Evolutionary conservation across 30 jellyfish, hydroid and myxozoan genomes (phyloP).

Genomic region (Aurelia sp.): DNA sequence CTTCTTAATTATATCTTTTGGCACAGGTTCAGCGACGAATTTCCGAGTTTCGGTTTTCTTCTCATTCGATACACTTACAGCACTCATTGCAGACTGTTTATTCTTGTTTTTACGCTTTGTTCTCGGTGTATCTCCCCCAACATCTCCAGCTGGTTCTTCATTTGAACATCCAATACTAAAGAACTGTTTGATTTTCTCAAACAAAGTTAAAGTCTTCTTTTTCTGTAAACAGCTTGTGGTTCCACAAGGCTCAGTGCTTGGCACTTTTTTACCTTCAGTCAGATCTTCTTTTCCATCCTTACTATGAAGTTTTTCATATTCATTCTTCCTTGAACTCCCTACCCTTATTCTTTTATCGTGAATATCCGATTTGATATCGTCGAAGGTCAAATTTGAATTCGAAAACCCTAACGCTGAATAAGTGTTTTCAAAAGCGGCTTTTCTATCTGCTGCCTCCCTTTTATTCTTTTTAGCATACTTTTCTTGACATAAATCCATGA

Average conservation of each 20-base stretch:
- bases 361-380: constrained; percentile 20
- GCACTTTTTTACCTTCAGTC: background rate
- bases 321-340: background rate
- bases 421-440: constrained; percentile 14
- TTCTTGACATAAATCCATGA: constrained; percentile 38
- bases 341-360: constrained; percentile 25
- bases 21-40: background rate
- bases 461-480: background rate
- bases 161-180: background rate
- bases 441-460: background rate
- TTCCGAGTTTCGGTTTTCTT: background rate
- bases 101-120: background rate
- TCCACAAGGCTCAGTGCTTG: background rate
- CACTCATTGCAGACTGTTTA: background rate
- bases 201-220: background rate
- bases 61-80: background rate
- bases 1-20: background rate
- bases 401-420: constrained; percentile 53
- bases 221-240: background rate
- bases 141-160: background rate
- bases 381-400: background rate
- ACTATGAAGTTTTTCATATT: background rate
- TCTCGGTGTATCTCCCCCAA: background rate
- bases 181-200: background rate
- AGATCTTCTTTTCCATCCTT: background rate